Evolutionary conservation across 2,113 vertebrate species (phyloP).

Genomic region (Lepisosteus osseus): DNA sequence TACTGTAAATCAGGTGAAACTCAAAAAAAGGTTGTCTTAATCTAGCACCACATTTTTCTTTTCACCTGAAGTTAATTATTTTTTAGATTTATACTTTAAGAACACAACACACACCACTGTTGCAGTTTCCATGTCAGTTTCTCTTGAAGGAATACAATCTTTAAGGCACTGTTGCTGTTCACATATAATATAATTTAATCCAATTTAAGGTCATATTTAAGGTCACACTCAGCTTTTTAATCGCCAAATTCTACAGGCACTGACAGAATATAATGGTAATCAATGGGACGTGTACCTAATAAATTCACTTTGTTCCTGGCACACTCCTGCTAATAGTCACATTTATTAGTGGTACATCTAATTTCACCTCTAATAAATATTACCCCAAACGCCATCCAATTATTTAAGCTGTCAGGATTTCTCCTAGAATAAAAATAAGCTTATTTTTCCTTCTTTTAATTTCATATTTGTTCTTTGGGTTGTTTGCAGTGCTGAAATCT

Average conservation of each 20-base stretch:
- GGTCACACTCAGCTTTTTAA: conserved; percentile 33
- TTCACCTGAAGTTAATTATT: too few species aligned
- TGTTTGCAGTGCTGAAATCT: too few species aligned
- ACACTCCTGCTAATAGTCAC: conserved; percentile 37
- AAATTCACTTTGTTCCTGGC: conserved; percentile 14
- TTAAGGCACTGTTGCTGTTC: too few species aligned
- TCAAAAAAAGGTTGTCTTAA: too few species aligned
- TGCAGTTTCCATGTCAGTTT: too few species aligned
- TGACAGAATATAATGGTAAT: conserved; percentile 40
- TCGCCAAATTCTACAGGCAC: conserved; percentile 29
- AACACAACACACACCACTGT: too few species aligned
- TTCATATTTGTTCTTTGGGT: too few species aligned
- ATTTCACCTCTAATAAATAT: conserved; percentile 25
- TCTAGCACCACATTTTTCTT: too few species aligned
- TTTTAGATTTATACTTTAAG: too few species aligned
- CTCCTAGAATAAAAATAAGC: conserved; percentile 7
- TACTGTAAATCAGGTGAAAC: too few species aligned
- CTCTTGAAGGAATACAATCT: too few species aligned
- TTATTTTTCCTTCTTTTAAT: too few species aligned
- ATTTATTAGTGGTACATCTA: conserved; percentile 30
- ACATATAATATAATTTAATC: conserved; percentile 17
- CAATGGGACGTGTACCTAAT: conserved; percentile 35
- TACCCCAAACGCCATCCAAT: conserved; percentile 13
- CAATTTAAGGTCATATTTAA: conserved; percentile 32
- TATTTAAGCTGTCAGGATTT: conserved; percentile 17